A percentile compares a stretch with the other conserved stretches of the same genome.
Conservation (phyloP, 2,113 vertebrate species). For the Ursus arctos region DNA sequence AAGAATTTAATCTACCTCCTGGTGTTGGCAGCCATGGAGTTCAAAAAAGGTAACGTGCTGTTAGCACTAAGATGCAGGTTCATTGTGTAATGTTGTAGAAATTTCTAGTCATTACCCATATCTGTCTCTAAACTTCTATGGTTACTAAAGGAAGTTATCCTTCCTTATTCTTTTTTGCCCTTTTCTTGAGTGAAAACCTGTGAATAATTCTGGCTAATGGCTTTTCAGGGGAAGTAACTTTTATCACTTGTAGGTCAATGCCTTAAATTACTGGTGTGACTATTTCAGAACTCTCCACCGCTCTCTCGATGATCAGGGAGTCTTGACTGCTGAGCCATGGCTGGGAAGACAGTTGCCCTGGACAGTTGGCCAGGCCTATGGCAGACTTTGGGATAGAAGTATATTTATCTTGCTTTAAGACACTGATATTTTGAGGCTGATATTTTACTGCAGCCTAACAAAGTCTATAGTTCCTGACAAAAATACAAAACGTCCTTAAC, state of each 20-base stretch:
- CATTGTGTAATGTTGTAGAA: not conserved
- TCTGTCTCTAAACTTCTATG: not conserved
- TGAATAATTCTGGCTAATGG: not conserved
- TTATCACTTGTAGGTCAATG: not conserved
- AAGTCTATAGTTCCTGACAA: not conserved
- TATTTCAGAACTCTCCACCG: not conserved
- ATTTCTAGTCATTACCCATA: not conserved
- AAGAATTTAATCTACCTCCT: not conserved
- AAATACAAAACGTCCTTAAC: not conserved
- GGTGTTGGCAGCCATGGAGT: not conserved
- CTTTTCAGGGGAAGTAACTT: not conserved
- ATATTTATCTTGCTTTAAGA: not conserved
- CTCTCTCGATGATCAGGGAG: not conserved
- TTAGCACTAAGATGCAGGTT: not conserved
- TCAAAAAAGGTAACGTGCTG: not conserved
- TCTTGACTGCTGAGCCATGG: not conserved
- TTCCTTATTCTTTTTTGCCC: not conserved
- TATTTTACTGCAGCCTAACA: not conserved
- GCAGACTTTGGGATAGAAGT: not conserved
- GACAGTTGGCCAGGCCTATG: rapidly evolving
- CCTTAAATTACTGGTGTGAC: not conserved
- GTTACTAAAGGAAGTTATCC: not conserved
- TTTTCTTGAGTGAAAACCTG: not conserved
- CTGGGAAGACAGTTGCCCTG: not conserved
- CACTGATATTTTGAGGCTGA: not conserved